Conservation (phyloP, 2,797 vertebrate genomes). For the Benthosema pterotum region DNA sequence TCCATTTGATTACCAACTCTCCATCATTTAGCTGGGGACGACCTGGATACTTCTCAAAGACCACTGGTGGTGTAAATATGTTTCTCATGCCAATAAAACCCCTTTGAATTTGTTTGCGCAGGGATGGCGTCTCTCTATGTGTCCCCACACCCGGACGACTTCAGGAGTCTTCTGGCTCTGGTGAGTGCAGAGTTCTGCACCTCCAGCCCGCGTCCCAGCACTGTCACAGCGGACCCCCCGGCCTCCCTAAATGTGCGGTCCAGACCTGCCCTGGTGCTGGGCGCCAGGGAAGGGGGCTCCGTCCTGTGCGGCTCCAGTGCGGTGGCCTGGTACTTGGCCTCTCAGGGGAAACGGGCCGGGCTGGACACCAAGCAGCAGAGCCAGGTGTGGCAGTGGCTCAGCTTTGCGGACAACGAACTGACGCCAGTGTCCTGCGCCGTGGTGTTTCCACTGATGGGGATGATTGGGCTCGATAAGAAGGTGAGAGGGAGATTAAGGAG, state of each 20-base stretch:
- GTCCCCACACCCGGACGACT: conserved; percentile 85
- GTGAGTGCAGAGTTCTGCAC: conserved; percentile 81
- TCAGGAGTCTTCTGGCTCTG: conserved; percentile 85
- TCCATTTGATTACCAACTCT: no score
- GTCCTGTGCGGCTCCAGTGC: conserved; percentile 73
- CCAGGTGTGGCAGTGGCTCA: conserved; percentile 89
- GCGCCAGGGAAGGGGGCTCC: conserved; percentile 27
- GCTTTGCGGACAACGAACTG: conserved; percentile 87
- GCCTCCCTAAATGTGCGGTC: conserved; percentile 53
- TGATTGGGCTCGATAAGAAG: conserved; percentile 78
- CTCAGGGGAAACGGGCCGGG: conserved; percentile 66
- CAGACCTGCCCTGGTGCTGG: conserved; percentile 71
- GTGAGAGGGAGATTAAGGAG: conserved; percentile 47
- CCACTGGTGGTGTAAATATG: no score
- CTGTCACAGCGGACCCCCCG: conserved; percentile 73
- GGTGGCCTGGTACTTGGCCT: conserved; percentile 81
- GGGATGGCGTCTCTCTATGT: conserved; percentile 85
- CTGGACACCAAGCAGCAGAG: conserved; percentile 70
- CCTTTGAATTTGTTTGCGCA: conserved; percentile 10
- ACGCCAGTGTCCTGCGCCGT: conserved; percentile 82
- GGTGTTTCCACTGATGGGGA: conserved; percentile 83
- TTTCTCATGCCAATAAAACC: no score
- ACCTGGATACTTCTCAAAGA: no score
- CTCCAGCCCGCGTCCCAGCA: conserved; percentile 40
- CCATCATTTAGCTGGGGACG: no score